These are phyloP conservation scores for Percopsis transmontana DNA, from an alignment of 2,113 vertebrate genomes.

Conservation along the genomic window DNA sequence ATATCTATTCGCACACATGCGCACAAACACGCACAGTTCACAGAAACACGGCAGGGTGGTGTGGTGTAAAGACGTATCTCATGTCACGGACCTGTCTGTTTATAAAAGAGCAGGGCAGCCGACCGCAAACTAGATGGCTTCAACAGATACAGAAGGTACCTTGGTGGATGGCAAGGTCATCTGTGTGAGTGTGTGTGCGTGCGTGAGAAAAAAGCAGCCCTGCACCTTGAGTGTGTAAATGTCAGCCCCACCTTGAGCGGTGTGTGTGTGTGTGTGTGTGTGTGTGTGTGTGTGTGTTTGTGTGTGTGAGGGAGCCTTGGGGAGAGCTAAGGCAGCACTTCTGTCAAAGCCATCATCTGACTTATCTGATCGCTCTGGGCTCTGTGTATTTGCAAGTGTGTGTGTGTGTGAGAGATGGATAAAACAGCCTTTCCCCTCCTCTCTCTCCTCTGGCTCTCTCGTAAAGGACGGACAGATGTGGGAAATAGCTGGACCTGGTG, in stretches of 20 bases:
- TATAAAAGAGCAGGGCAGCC: constrained; percentile 55
- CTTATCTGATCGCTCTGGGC: constrained; percentile 63
- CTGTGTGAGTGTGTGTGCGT: constrained; percentile 8
- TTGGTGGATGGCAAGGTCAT: constrained; percentile 60
- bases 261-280: constrained; percentile 14
- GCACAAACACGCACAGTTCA: neutral
- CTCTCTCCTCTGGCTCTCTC: constrained; percentile 47
- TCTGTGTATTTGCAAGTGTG: constrained; percentile 18
- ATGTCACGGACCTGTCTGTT: constrained; percentile 52
- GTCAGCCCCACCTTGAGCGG: constrained; percentile 37
- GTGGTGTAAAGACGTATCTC: constrained; percentile 40
- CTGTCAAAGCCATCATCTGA: constrained; percentile 71
- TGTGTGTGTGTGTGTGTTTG: constrained; percentile 25
- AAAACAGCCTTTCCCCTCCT: constrained; percentile 57
- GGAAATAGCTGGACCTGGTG: constrained; percentile 50
- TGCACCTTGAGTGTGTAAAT: constrained; percentile 44
- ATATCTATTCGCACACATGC: constrained; percentile 3
- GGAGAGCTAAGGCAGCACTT: constrained; percentile 68
- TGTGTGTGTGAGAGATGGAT: constrained; percentile 45
- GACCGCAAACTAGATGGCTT: constrained; percentile 54
- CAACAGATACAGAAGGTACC: constrained; percentile 51
- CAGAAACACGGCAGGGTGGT: constrained; percentile 4
- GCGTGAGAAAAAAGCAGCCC: constrained; percentile 8
- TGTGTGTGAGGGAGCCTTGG: constrained; percentile 29
- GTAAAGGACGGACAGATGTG: constrained; percentile 68